Percentiles rank a stretch among this genome's conserved stretches.
These are phyloP conservation scores for Echeneis naucrates DNA, from an alignment of 2,797 vertebrate species.

Conservation along the genomic window DNA sequence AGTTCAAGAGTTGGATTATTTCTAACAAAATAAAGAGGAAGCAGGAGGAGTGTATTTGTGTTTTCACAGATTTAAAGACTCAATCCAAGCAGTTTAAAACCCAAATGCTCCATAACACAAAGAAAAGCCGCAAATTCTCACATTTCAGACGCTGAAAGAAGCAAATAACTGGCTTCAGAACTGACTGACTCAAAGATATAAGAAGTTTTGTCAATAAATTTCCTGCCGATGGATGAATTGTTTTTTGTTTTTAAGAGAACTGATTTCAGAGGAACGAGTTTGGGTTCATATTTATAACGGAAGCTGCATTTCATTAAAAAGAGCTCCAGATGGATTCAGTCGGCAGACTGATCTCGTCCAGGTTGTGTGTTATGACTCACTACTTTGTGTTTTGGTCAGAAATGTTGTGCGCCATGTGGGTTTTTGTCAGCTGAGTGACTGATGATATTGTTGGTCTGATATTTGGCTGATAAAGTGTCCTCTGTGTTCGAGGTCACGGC, in stretches of 20 bases:
- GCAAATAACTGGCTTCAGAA: not conserved
- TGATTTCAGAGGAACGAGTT: not conserved
- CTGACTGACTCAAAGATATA: no score
- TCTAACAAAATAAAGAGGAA: not conserved
- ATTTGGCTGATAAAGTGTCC: conserved; percentile 43
- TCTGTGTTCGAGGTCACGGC: conserved; percentile 43
- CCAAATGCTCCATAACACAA: not conserved
- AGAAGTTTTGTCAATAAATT: no score
- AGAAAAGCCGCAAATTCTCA: not conserved
- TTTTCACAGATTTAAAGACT: no score
- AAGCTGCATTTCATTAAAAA: not conserved
- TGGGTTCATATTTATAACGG: not conserved
- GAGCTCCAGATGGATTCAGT: not conserved
- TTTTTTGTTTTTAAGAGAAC: not conserved
- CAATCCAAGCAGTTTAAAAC: not conserved
- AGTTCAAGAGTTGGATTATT: not conserved
- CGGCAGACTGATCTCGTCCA: not conserved
- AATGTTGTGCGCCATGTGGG: not conserved
- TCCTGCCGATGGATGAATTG: not conserved
- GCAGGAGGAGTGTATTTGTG: no score
- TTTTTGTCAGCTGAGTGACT: conserved; percentile 4
- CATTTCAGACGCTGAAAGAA: no score
- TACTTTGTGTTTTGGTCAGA: not conserved
- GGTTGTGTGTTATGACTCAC: no score
- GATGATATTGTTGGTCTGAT: conserved; percentile 36